Conservation (phyloP, 2,797 vertebrate species). For the Sciurus carolinensis region DNA sequence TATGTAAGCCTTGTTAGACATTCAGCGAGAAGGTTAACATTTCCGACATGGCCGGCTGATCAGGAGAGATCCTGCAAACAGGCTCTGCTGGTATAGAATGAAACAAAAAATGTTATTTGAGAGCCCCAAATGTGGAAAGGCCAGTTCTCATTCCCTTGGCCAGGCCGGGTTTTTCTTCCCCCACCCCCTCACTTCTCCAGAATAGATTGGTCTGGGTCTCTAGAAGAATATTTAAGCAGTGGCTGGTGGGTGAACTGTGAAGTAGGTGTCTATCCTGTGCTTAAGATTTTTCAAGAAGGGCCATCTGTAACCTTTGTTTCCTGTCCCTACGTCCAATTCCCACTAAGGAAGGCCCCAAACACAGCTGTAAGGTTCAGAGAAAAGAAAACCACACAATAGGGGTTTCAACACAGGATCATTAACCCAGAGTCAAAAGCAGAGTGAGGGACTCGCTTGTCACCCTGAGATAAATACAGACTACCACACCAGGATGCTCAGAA, state of each 20-base stretch:
- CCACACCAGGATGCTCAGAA: neutral
- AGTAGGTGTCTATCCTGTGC: neutral
- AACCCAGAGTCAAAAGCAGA: neutral
- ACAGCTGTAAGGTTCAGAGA: neutral
- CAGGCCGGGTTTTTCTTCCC: neutral
- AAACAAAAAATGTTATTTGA: neutral
- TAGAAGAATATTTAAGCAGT: constrained; percentile 6
- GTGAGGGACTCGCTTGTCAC: neutral
- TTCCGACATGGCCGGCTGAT: neutral
- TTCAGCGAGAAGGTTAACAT: neutral
- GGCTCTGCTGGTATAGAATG: neutral
- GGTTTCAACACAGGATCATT: neutral
- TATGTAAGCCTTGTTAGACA: neutral
- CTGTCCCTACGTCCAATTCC: neutral
- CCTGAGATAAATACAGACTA: neutral
- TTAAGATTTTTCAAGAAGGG: neutral
- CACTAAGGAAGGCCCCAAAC: neutral
- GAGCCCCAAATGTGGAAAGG: neutral
- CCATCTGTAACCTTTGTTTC: neutral
- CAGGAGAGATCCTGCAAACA: neutral
- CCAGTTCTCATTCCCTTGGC: neutral
- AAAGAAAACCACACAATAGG: neutral
- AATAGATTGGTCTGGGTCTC: constrained; percentile 31
- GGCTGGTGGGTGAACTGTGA: neutral
- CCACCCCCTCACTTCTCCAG: neutral